These are phyloP conservation scores for Gobio gobio DNA, from an alignment of 2,113 vertebrate species.

Conservation along the genomic window DNA sequence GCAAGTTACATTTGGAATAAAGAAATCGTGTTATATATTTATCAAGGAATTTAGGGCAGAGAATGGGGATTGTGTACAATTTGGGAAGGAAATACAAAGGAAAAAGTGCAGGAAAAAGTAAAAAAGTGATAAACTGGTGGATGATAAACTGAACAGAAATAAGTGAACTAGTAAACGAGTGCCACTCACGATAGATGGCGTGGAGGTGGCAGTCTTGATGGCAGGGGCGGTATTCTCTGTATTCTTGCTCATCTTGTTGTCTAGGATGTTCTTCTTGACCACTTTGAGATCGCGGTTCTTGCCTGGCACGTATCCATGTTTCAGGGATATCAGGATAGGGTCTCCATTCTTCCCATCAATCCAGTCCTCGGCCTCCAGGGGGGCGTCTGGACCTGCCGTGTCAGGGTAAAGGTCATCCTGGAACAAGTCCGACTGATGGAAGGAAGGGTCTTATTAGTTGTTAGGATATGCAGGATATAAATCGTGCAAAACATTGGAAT, in stretches of 20 bases:
- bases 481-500: not conserved
- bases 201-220: slow-evolving; percentile 75
- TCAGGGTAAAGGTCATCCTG: slow-evolving; percentile 97
- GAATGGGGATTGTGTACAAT: not conserved
- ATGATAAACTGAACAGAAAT: not conserved
- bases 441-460: slow-evolving; percentile 43
- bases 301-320: slow-evolving; percentile 89
- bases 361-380: slow-evolving; percentile 95
- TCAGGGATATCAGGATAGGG: slow-evolving; percentile 92
- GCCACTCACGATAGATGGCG: slow-evolving; percentile 73
- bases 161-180: not conserved
- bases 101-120: no score
- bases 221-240: slow-evolving; percentile 79
- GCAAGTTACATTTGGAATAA: not conserved
- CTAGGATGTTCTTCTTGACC: slow-evolving; percentile 93
- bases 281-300: slow-evolving; percentile 94
- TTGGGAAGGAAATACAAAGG: not conserved
- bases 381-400: slow-evolving; percentile 88
- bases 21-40: not conserved
- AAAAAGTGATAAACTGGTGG: no score
- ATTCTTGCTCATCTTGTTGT: slow-evolving; percentile 88
- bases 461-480: not conserved
- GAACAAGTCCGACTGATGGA: slow-evolving; percentile 91
- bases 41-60: not conserved
- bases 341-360: slow-evolving; percentile 92